phyloP scores from a whole-genome alignment of 2,113 vertebrate genomes.

The Ammospiza nelsoni region DNA sequence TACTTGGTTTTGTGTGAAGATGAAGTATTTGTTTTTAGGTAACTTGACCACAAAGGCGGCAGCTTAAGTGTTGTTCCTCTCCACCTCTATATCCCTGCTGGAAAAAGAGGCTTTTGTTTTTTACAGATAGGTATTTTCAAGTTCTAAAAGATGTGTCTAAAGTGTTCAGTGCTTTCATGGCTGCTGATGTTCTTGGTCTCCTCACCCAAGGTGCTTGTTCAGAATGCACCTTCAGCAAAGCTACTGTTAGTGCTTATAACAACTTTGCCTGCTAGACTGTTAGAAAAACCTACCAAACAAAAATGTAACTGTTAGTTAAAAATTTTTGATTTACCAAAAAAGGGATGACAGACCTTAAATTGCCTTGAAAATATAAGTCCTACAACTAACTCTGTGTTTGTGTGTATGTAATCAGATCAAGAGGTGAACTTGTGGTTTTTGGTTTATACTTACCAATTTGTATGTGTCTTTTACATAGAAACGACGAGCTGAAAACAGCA shows the following conservation, averaged over 20 bases:
- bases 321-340: not conserved
- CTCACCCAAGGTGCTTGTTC: not conserved
- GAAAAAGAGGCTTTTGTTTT: not conserved
- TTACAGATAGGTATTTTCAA: not conserved
- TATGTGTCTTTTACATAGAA: conserved; percentile 77
- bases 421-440: not conserved
- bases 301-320: not conserved
- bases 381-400: not conserved
- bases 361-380: not conserved
- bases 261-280: not conserved
- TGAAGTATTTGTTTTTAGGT: not conserved
- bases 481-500: conserved; percentile 88
- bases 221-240: not conserved
- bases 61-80: not conserved
- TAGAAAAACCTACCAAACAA: not conserved
- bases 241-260: not conserved
- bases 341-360: not conserved
- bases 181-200: not conserved
- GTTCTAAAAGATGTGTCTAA: not conserved
- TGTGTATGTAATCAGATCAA: not conserved
- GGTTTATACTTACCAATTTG: not conserved
- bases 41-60: not conserved
- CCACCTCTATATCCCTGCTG: not conserved
- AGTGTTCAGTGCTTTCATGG: not conserved
- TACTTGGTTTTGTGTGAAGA: not conserved